Percentiles rank a stretch among this genome's conserved stretches.
These are phyloP conservation scores for Petrocephalus zakoni DNA, from an alignment of 2,113 vertebrate species.

Conservation along the genomic window DNA sequence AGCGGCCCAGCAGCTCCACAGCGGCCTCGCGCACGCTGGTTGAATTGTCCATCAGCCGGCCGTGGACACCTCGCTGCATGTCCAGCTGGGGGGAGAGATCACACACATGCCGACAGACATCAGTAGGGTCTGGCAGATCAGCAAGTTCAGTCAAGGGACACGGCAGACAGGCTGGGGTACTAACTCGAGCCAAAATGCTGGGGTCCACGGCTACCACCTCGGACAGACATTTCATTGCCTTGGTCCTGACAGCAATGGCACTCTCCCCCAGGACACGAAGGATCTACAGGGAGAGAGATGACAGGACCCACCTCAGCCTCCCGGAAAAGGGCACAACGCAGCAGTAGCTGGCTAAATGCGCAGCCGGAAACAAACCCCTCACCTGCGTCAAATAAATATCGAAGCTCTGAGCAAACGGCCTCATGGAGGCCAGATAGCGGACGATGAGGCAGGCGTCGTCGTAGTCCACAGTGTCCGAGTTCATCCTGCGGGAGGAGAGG, in stretches of 20 bases:
- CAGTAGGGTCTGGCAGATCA: background rate
- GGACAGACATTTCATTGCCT: conserved; percentile 99
- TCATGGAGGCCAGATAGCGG: conserved; percentile 99
- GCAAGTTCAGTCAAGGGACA: no score
- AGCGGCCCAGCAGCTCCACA: conserved; percentile 88
- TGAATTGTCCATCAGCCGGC: conserved; percentile 97
- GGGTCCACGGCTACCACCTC: conserved; percentile 98
- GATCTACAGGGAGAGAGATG: conserved; percentile 64
- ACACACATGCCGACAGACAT: background rate
- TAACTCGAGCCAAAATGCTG: conserved; percentile 94
- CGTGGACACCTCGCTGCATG: conserved; percentile 96
- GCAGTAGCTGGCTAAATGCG: background rate
- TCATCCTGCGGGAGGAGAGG: conserved; percentile 66
- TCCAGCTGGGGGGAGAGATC: conserved; percentile 65
- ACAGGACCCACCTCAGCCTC: background rate
- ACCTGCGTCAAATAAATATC: conserved; percentile 99
- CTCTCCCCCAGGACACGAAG: conserved; percentile 97
- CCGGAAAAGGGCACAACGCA: background rate
- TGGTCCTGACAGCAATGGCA: conserved; percentile 97
- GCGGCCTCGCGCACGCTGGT: conserved; percentile 97
- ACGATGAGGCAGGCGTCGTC: conserved; percentile 94
- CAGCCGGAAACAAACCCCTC: conserved; percentile 28
- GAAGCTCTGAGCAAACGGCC: conserved; percentile 99
- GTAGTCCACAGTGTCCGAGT: conserved; percentile 93
- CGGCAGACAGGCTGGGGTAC: conserved; percentile 18